phyloP scores from a whole-genome alignment of 2,888 invertebrate genomes.

The Drosophila kokeensis region DNA sequence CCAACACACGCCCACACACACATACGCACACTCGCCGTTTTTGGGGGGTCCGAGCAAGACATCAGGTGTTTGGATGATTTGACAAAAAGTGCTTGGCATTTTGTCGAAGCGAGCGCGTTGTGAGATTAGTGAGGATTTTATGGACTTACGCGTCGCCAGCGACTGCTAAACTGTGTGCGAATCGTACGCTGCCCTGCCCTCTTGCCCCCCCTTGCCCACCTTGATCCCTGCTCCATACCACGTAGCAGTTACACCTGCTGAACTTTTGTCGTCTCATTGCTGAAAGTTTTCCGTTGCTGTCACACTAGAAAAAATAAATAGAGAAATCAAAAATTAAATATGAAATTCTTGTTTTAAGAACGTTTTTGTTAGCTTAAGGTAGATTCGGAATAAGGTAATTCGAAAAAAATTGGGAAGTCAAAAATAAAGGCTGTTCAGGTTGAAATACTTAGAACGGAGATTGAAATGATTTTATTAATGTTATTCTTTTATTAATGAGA shows the following conservation, averaged over 20 bases:
- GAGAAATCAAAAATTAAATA: not conserved
- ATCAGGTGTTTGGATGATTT: slow-evolving; percentile 83
- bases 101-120: slow-evolving; percentile 67
- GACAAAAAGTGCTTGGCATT: slow-evolving; percentile 79
- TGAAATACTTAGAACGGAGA: too few relatives aligned
- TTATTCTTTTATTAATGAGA: not conserved
- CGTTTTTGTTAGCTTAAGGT: too few relatives aligned
- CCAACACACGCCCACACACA: slow-evolving; percentile 10
- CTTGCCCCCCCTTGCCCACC: not conserved
- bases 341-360: not conserved
- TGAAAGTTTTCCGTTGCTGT: slow-evolving; percentile 53
- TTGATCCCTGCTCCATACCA: not conserved
- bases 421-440: too few relatives aligned
- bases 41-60: slow-evolving; percentile 64
- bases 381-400: too few relatives aligned
- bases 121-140: slow-evolving; percentile 79
- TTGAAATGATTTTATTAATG: too few relatives aligned
- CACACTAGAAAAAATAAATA: slow-evolving; percentile 12
- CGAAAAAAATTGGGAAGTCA: too few relatives aligned
- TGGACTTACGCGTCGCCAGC: slow-evolving; percentile 69
- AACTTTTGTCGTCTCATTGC: slow-evolving; percentile 76
- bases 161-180: slow-evolving; percentile 69
- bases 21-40: slow-evolving; percentile 9
- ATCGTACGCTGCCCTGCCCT: slow-evolving; percentile 35
- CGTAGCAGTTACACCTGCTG: slow-evolving; percentile 58